Evolutionary conservation across 1,140 invertebrate genomes (phyloP), one percentile per base, ranked within the genome.

Genomic region (Lutraria rhynchaena): DNA sequence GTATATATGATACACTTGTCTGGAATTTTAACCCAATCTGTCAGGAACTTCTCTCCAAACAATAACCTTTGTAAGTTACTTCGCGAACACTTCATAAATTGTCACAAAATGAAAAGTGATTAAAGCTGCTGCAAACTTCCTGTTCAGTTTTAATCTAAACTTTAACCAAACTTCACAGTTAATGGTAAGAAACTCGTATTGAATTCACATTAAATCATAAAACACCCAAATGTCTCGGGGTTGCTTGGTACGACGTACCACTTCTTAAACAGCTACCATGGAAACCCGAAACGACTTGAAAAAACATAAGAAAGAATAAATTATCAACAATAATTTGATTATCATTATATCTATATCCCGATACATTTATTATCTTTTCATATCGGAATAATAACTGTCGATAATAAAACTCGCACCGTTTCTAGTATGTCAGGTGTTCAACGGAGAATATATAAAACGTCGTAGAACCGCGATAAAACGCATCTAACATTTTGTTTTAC

Each of bases 251-350:
- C 63, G 13, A 31, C 37, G 37, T 67, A 51, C 49, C 24, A 44
- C 61, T 65, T 44, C n/a, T 65, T 65, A 65, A 67, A 41, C 63
- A 41, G 41, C 27, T 49, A 67, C 44, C 41, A 49, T 22, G 41
- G 63, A 46, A 67, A 67, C 63, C 63, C 41, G 63, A 67, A 67
- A 41, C 63, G 37, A 37, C 41, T 37, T 67, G 63, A 31, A 67
- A 67, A 46, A 67, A 49, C 63, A 67, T 67, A 67, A 67, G 63
- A 67, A 41, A 41, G 63, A 67, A 67, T 67, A 49, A 67, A 67
- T 67, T 67, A 67, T 67, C 44, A 41, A 31, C 44, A 41, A 46
- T 55, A 46, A 67, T 67, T 67, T 67, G 63, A 67, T 67, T 67
- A 67, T 67, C 24, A 41, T 24, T 46, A 67, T 31, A 41, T 41